phyloP scores from a whole-genome alignment of 2,797 vertebrate genomes.

The Platalea minor region DNA sequence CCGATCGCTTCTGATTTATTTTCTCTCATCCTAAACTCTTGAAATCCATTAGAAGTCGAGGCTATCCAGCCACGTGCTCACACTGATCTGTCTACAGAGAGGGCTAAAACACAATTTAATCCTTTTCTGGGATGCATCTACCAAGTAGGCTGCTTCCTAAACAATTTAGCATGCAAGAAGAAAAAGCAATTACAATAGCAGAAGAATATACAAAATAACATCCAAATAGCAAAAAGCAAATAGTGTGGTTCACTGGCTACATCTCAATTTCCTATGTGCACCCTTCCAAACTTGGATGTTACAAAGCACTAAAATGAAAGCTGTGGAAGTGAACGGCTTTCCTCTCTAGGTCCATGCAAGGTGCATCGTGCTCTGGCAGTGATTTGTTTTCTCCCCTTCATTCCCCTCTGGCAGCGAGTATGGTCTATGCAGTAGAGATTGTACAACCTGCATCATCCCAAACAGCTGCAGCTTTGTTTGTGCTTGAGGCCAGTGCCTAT shows the following conservation, averaged over 20 bases:
- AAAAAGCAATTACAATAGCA: background rate
- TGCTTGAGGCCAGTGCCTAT: conserved; percentile 13
- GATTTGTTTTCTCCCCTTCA: background rate
- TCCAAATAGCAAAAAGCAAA: background rate
- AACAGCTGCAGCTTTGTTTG: conserved; percentile 42
- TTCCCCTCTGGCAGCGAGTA: background rate
- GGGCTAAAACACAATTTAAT: background rate
- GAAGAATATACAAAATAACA: background rate
- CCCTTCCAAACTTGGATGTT: background rate
- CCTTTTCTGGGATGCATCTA: background rate
- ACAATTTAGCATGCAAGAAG: background rate
- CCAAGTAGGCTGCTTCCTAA: background rate
- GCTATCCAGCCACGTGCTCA: background rate
- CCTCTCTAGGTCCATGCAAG: background rate
- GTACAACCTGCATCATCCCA: background rate
- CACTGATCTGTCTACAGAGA: background rate
- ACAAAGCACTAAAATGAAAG: background rate
- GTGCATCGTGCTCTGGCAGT: background rate
- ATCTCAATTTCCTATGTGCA: background rate
- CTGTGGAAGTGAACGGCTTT: background rate
- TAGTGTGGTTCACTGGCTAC: background rate
- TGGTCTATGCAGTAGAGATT: background rate
- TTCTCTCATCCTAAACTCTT: background rate
- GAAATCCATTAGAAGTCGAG: background rate
- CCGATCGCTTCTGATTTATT: background rate